Evolutionary conservation across 2,113 vertebrate genomes (phyloP).

Genomic region (Naja naja): DNA sequence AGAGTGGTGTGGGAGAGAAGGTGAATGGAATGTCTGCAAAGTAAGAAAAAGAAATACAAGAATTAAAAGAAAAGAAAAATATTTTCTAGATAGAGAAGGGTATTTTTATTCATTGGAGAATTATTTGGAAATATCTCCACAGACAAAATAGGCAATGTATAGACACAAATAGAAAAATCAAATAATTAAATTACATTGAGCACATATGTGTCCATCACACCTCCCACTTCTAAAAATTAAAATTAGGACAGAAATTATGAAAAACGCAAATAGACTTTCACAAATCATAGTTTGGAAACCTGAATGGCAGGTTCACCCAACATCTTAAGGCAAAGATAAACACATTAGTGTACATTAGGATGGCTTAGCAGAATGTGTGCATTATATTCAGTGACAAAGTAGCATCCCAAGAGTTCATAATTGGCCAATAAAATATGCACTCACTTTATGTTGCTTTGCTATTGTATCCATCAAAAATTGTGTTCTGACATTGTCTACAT

Average conservation of each 20-base stretch:
- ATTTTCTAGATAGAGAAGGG: neutral
- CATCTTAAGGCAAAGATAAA: neutral
- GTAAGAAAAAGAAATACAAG: neutral
- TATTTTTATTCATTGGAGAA: neutral
- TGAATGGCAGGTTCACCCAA: neutral
- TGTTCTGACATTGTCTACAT: conserved; percentile 77
- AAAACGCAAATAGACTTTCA: neutral
- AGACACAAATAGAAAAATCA: neutral
- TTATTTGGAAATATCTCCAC: neutral
- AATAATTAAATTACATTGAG: neutral
- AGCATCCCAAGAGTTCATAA: neutral
- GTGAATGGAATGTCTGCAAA: neutral
- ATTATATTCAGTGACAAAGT: neutral
- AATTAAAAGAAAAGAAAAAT: neutral
- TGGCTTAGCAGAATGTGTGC: neutral
- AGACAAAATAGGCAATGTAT: neutral
- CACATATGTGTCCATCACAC: neutral
- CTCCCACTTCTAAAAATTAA: neutral
- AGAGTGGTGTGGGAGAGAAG: too few species aligned
- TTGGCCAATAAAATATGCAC: conserved; percentile 32
- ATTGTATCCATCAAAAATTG: conserved; percentile 76
- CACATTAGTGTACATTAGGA: neutral
- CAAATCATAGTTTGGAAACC: neutral
- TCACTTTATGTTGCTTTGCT: conserved; percentile 76
- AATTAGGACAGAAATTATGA: neutral